Evolutionary conservation across 2,888 invertebrate genomes (phyloP).

Genomic region (Athrips mouffetella): DNA sequence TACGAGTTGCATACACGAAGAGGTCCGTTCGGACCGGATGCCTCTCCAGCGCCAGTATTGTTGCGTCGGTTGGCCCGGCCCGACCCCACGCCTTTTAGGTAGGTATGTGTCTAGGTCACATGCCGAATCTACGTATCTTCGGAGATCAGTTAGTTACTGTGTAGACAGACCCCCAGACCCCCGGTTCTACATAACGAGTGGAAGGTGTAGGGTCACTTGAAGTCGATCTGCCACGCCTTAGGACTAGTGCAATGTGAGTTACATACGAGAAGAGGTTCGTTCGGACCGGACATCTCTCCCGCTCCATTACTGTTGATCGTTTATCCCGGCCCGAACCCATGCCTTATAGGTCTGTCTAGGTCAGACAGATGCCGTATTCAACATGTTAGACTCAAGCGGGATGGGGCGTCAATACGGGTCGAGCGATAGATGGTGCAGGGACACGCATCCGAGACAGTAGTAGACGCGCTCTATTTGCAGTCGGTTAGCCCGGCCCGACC

Average conservation of each 20-base stretch:
- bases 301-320: conserved; percentile 80
- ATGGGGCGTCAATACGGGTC: no score
- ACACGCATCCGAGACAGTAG: no score
- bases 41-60: conserved; percentile 82
- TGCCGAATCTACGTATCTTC: no score
- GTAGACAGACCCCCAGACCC: no score
- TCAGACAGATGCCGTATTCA: no score
- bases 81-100: conserved; percentile 78
- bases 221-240: conserved; percentile 92
- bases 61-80: conserved; percentile 79
- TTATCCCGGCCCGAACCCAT: conserved; percentile 74
- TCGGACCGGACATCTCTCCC: conserved; percentile 83
- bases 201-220: conserved; percentile 80
- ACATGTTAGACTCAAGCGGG: no score
- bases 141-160: no score
- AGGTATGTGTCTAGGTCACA: conserved; percentile 65
- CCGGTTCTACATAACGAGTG: no score
- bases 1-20: conserved; percentile 92
- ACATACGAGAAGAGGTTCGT: conserved; percentile 91
- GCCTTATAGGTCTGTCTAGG: conserved; percentile 82
- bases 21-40: conserved; percentile 89
- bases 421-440: no score
- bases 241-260: conserved; percentile 93
- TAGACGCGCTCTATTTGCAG: no score
- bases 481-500: no score